phyloP scores from a whole-genome alignment of 2,797 vertebrate genomes.

The Hipposideros larvatus region DNA sequence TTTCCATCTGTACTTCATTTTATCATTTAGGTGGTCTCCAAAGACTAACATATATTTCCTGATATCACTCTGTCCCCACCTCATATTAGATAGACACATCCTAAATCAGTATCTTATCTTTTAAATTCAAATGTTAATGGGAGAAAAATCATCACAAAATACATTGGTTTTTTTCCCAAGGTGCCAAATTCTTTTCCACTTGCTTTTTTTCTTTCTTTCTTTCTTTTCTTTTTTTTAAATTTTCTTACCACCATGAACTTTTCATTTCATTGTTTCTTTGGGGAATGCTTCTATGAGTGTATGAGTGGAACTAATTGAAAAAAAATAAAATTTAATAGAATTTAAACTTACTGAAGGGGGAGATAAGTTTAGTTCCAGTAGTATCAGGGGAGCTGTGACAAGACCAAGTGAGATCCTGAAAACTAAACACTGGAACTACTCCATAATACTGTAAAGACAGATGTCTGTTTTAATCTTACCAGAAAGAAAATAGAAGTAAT shows the following conservation, averaged over 20 bases:
- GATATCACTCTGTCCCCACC: neutral
- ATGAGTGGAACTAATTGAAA: slow-evolving; percentile 76
- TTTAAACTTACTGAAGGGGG: slow-evolving; percentile 70
- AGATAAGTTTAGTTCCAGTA: slow-evolving; percentile 53
- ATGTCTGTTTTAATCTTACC: neutral
- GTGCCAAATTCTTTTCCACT: neutral
- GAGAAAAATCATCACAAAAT: slow-evolving; percentile 49
- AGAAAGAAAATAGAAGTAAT: neutral
- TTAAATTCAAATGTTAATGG: neutral
- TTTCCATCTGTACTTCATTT: neutral
- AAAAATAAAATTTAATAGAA: slow-evolving; percentile 76
- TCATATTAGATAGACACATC: neutral
- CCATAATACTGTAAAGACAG: neutral
- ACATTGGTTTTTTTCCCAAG: neutral
- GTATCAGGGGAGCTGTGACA: slow-evolving; percentile 23
- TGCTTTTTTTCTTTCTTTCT: neutral
- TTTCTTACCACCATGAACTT: neutral
- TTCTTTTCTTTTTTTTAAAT: neutral
- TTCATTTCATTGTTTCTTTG: slow-evolving; percentile 45
- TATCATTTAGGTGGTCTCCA: neutral
- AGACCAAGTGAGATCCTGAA: slow-evolving; percentile 24
- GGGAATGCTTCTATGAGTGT: slow-evolving; percentile 59
- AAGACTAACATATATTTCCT: neutral
- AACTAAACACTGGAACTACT: neutral
- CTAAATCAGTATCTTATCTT: neutral